Base-by-base conservation (phyloP, 2,888 invertebrate genomes). In the Callimorpha dominula region DNA sequence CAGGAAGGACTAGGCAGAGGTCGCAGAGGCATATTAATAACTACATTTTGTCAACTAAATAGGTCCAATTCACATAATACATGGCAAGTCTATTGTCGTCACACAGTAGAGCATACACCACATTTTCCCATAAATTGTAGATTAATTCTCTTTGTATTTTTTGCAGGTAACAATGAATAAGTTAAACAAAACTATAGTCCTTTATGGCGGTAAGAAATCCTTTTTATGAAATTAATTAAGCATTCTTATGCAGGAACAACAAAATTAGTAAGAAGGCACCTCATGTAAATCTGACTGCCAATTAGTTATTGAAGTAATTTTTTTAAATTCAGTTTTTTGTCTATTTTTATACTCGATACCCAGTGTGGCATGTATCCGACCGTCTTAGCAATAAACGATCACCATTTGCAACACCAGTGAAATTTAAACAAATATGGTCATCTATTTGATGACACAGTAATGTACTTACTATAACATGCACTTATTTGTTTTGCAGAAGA, bases 121-220 rank as follows among this genome's bases (percentile, higher is more conserved):
- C 9, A 8, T n/a, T 54, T n/a, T 20, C 57, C 12, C 20, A 57
- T 20, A 57, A 12, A 20, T 57, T 57, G 31, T 31, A 46, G 31
- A 31, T 60, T 60, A 31, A 60, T 60, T 20, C 57, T 20, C 57
- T 20, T 60, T 60, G 60, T 60, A 65, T 49, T 63, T 40, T 76
- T 92, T 91, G 65, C 92, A 95, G 95, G 93, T 95, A 9, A 93
- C 95, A 68, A 89, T 95, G 74, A 93, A 92, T 82, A 95, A 95
- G 83, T 79, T 95, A 72, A 94, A 91, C 82, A 95, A 94, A 87
- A 88, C 91, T 65, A 91, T 94, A 73, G 90, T 95, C 40, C 86
- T 95, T 15, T 95, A 92, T 88, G 92, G 92, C 86, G 93, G 94
- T 94, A 81, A 91, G 91, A 42, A 31, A 42, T 40, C 0, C 79